These are phyloP conservation scores for Numida meleagris DNA, from an alignment of 2,113 vertebrate species.

Conservation along the genomic window DNA sequence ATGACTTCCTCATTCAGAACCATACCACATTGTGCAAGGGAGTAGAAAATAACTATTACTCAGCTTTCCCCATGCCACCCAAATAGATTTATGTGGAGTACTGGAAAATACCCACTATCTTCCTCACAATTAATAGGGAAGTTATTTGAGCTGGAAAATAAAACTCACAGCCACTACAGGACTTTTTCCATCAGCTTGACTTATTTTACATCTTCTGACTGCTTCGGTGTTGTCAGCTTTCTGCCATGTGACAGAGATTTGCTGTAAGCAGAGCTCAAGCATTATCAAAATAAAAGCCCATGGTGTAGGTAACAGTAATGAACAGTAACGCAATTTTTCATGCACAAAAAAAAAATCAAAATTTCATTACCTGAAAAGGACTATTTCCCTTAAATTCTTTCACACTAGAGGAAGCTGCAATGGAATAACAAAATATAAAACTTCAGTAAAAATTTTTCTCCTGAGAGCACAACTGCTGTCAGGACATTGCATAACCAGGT, in stretches of 20 bases:
- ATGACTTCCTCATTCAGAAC: neutral
- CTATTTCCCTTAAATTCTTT: neutral
- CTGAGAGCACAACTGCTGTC: neutral
- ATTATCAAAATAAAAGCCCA: neutral
- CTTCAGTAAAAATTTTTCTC: neutral
- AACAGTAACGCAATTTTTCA: neutral
- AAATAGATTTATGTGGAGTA: neutral
- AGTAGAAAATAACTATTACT: neutral
- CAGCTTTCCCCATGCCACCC: neutral
- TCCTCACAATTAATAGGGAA: neutral
- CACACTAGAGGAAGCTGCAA: neutral
- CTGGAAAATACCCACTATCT: neutral
- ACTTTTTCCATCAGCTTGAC: neutral
- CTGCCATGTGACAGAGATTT: neutral
- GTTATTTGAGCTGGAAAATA: neutral
- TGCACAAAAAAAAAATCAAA: neutral
- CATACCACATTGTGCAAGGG: neutral
- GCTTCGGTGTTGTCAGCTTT: neutral
- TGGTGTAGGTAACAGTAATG: neutral
- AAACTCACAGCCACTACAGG: neutral
- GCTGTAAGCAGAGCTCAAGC: neutral
- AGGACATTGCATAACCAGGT: neutral
- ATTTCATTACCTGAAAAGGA: neutral
- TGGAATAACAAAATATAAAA: neutral
- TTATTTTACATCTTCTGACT: neutral